Evolutionary conservation across 92 coral and sea anemone species (phyloP).

Genomic region (Epizoanthus scotinus): DNA sequence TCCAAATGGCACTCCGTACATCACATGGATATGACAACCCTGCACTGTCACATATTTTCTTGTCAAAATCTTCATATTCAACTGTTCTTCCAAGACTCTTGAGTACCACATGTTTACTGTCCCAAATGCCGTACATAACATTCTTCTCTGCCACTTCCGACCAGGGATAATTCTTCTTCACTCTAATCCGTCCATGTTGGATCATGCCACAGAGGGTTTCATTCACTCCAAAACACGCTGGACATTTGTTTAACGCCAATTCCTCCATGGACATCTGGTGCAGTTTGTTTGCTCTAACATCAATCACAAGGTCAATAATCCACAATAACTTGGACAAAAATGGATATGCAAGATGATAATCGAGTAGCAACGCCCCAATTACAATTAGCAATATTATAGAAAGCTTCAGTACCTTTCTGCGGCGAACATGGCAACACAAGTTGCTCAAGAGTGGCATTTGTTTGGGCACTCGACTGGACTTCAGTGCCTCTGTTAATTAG

Average conservation of each 20-base stretch:
- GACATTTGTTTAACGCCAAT: conserved; percentile 61
- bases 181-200: conserved; percentile 46
- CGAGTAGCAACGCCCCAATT: conserved; percentile 1
- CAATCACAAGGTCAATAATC: conserved; percentile 10
- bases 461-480: too few species aligned
- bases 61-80: conserved; percentile 65
- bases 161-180: conserved; percentile 57
- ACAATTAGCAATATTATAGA: conserved; percentile 3
- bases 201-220: conserved; percentile 58
- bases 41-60: conserved; percentile 62
- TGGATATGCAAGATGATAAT: background rate
- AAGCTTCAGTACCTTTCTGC: conserved; percentile 12
- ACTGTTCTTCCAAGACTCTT: conserved; percentile 65
- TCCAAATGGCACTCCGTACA: conserved; percentile 51
- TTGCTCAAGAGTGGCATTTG: background rate
- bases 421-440: background rate
- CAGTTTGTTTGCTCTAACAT: conserved; percentile 20
- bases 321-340: background rate
- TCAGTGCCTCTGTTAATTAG: too few species aligned
- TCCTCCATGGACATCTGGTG: conserved; percentile 37
- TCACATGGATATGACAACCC: conserved; percentile 59
- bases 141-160: conserved; percentile 39
- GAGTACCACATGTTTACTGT: conserved; percentile 50
- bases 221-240: conserved; percentile 81
- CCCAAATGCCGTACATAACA: conserved; percentile 60